These are phyloP conservation scores for Bombus turneri DNA, from an alignment of 1,140 invertebrate genomes.

Conservation along the genomic window DNA sequence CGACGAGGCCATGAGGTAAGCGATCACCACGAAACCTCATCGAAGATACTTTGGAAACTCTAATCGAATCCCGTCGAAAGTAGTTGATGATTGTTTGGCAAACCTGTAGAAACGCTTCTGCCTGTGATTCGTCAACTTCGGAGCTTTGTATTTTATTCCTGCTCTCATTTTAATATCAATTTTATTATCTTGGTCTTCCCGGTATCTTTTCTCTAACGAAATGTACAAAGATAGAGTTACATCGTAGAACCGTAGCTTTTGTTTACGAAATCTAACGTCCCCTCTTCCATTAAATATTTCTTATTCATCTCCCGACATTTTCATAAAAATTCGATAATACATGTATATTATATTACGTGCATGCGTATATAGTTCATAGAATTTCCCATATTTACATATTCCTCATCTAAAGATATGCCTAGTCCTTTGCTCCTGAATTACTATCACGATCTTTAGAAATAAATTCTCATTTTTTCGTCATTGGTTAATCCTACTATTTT, in stretches of 20 bases:
- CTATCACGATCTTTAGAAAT: not conserved
- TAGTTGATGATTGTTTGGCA: constrained; percentile 26
- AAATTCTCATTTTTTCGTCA: not conserved
- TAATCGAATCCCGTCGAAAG: not conserved
- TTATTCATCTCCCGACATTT: not conserved
- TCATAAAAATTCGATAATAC: not conserved
- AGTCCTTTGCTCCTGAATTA: not conserved
- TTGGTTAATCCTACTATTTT: not conserved
- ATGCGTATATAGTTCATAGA: not conserved
- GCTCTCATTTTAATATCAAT: constrained; percentile 1
- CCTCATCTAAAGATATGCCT: not conserved
- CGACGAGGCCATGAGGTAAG: constrained; percentile 92
- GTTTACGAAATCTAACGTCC: constrained; percentile 10
- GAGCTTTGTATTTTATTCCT: constrained; percentile 41
- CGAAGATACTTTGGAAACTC: constrained; percentile 18
- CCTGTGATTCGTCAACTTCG: constrained; percentile 23
- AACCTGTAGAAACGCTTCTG: constrained; percentile 46
- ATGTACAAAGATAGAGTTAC: not conserved
- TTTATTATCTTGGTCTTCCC: constrained; percentile 6
- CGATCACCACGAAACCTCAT: constrained; percentile 5
- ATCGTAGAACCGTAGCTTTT: constrained; percentile 18
- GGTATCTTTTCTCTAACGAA: constrained; percentile 22
- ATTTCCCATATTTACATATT: too few relatives aligned
- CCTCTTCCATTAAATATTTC: not conserved
- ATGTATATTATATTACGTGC: not conserved